Percentiles rank a stretch among this genome's conserved stretches.
Evolutionary conservation across 92 coral and sea anemone genomes (phyloP).

Genomic region (Diadumene lineata): DNA sequence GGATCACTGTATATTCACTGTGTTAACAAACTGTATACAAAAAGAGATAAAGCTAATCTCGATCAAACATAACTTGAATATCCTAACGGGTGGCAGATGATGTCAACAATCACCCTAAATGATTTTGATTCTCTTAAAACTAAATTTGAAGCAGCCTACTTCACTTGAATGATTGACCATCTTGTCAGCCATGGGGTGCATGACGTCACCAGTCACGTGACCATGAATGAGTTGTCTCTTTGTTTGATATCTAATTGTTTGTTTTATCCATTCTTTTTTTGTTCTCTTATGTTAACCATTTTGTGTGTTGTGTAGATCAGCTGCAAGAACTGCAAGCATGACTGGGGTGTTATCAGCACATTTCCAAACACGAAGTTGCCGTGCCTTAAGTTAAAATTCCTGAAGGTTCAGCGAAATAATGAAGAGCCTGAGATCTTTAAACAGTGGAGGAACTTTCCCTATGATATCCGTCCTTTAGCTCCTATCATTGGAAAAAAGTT

Average conservation of each 20-base stretch:
- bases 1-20: too few relatives aligned
- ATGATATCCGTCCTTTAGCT: not conserved
- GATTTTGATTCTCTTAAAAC: too few relatives aligned
- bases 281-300: not conserved
- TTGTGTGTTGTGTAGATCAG: constrained; percentile 13
- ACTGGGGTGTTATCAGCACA: constrained; percentile 57
- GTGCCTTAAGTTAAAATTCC: constrained; percentile 43
- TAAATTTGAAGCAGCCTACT: too few relatives aligned
- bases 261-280: not conserved
- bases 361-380: constrained; percentile 43
- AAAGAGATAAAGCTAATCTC: too few relatives aligned
- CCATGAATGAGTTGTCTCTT: too few relatives aligned
- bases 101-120: too few relatives aligned
- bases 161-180: too few relatives aligned
- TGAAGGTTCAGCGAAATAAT: constrained; percentile 36
- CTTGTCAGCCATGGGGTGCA: too few relatives aligned
- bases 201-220: too few relatives aligned
- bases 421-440: constrained; percentile 31
- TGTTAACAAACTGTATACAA: too few relatives aligned
- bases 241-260: not conserved
- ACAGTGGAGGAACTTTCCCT: constrained; percentile 62
- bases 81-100: too few relatives aligned
- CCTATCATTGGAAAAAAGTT: not conserved
- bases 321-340: constrained; percentile 49
- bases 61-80: too few relatives aligned